These are phyloP conservation scores for Cephus nigrinus DNA, from an alignment of 2,888 invertebrate species.

Conservation along the genomic window DNA sequence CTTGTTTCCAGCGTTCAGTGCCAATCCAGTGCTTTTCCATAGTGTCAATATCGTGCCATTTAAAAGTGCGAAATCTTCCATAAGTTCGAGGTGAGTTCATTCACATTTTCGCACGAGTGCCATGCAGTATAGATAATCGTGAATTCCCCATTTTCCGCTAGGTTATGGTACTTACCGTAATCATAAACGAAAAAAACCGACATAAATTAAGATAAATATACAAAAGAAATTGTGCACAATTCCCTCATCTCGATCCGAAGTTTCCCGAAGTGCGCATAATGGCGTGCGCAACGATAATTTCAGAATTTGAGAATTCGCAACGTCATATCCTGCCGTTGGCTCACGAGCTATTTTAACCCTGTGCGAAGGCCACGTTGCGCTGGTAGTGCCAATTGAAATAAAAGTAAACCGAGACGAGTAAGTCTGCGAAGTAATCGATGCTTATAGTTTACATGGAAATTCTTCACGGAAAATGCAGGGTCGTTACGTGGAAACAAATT, in stretches of 20 bases:
- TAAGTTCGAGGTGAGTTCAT: background rate
- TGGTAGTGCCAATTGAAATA: background rate
- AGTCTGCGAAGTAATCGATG: background rate
- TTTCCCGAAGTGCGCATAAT: background rate
- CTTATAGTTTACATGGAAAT: background rate
- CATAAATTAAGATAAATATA: background rate
- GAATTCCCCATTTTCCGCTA: background rate
- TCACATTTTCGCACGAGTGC: background rate
- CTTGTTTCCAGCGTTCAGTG: background rate
- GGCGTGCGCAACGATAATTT: background rate
- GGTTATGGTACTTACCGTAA: background rate
- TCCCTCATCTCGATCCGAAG: background rate
- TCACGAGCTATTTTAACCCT: background rate
- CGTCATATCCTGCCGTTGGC: background rate
- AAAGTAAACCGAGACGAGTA: background rate
- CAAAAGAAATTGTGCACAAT: background rate
- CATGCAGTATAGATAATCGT: background rate
- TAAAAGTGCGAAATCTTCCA: background rate
- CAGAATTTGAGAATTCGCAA: background rate
- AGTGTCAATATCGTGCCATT: background rate
- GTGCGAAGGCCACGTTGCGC: background rate
- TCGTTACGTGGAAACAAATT: background rate
- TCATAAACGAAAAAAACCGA: too few relatives aligned
- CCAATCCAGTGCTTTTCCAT: background rate
- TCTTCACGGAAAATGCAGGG: background rate